Evolutionary conservation across 2,113 vertebrate genomes (phyloP).

Genomic region (Centropristis striata): DNA sequence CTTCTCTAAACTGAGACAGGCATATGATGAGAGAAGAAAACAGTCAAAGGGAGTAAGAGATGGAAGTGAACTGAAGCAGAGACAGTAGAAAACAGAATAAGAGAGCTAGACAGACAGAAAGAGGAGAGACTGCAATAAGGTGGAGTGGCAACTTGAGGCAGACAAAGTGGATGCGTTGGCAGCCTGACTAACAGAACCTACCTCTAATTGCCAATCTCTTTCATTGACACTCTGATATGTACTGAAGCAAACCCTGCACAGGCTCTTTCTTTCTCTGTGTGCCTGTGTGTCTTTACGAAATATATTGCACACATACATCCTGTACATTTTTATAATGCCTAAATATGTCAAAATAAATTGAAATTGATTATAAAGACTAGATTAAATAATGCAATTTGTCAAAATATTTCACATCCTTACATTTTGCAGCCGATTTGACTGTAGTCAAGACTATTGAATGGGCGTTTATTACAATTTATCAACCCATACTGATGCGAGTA

Average conservation of each 20-base stretch:
- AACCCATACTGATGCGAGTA: too few species aligned
- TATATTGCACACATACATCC: background rate
- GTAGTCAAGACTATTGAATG: too few species aligned
- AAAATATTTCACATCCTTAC: too few species aligned
- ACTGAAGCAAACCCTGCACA: constrained; percentile 19
- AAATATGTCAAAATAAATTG: background rate
- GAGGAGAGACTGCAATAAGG: constrained; percentile 10
- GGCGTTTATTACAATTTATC: too few species aligned
- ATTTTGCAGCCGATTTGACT: too few species aligned
- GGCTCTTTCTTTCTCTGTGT: background rate
- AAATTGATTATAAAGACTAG: background rate
- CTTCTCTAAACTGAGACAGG: background rate
- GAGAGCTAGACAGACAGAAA: constrained; percentile 10
- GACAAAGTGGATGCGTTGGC: constrained; percentile 17
- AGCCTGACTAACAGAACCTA: constrained; percentile 26
- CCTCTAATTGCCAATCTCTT: constrained; percentile 47
- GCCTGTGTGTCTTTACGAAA: background rate
- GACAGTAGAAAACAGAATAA: background rate
- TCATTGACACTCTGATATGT: constrained; percentile 23
- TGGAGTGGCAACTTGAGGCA: constrained; percentile 16
- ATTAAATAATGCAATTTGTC: background rate
- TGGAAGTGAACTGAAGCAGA: constrained; percentile 2
- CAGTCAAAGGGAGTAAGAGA: background rate
- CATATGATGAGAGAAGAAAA: background rate
- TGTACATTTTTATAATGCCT: background rate